Percentiles rank a stretch among this genome's conserved stretches.
phyloP scores from a whole-genome alignment of 1,140 invertebrate species.

The Heliconius melpomene region DNA sequence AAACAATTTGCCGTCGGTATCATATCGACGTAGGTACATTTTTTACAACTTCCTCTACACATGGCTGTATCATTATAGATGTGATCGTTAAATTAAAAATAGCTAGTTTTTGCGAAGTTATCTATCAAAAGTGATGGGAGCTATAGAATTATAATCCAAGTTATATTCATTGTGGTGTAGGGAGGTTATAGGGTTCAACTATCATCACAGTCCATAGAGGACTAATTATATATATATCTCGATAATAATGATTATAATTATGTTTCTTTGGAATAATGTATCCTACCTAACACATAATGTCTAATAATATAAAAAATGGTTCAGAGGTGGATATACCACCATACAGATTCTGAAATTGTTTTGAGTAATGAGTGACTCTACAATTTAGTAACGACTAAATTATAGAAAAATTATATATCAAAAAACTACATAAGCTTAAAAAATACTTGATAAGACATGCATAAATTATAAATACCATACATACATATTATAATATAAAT shows the following conservation, averaged over 20 bases:
- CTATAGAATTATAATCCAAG: neutral
- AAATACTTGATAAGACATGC: neutral
- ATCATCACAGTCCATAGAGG: too few species aligned
- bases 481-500: neutral
- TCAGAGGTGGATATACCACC: too few species aligned
- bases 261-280: too few species aligned
- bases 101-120: slow-evolving; percentile 12
- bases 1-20: slow-evolving; percentile 4
- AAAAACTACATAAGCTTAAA: neutral
- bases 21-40: neutral
- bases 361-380: too few species aligned
- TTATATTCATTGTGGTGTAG: neutral
- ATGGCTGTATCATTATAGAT: slow-evolving; percentile 15
- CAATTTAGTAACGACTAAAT: too few species aligned
- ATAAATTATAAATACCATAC: neutral
- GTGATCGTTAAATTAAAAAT: slow-evolving; percentile 18
- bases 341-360: too few species aligned
- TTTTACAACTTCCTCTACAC: slow-evolving; percentile 18
- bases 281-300: too few species aligned
- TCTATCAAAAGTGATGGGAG: slow-evolving; percentile 27
- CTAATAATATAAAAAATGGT: too few species aligned
- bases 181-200: too few species aligned
- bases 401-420: neutral
- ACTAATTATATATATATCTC: too few species aligned
- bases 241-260: too few species aligned